Evolutionary conservation across 1,140 invertebrate species (phyloP).

Genomic region (Polypedilum pembai): DNA sequence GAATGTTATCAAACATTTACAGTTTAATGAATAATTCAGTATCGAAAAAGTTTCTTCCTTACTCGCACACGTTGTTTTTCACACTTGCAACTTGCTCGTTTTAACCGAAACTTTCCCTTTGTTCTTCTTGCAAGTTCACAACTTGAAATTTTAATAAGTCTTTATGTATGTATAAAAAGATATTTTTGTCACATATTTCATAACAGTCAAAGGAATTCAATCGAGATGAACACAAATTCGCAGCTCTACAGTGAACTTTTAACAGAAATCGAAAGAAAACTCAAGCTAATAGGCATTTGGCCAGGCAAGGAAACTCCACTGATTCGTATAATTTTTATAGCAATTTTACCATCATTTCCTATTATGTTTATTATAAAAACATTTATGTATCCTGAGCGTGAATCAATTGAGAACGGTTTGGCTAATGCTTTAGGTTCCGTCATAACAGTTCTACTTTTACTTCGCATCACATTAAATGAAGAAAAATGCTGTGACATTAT

Average conservation of each 20-base stretch:
- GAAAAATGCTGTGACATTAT: background rate
- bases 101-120: background rate
- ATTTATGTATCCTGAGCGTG: background rate
- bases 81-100: background rate
- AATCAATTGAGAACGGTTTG: background rate
- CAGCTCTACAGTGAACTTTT: background rate
- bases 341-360: background rate
- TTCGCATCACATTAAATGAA: background rate
- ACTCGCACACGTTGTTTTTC: background rate
- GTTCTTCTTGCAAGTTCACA: background rate
- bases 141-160: constrained; percentile 7
- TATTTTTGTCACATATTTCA: background rate
- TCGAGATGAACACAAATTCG: background rate
- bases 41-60: background rate
- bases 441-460: background rate
- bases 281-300: background rate
- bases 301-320: background rate
- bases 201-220: background rate
- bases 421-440: background rate
- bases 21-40: background rate
- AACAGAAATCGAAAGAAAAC: background rate
- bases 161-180: background rate
- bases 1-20: background rate
- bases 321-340: background rate
- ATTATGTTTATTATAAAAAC: background rate